Base-by-base conservation (phyloP, 2,113 vertebrate genomes). In the Danionella cerebrum region DNA sequence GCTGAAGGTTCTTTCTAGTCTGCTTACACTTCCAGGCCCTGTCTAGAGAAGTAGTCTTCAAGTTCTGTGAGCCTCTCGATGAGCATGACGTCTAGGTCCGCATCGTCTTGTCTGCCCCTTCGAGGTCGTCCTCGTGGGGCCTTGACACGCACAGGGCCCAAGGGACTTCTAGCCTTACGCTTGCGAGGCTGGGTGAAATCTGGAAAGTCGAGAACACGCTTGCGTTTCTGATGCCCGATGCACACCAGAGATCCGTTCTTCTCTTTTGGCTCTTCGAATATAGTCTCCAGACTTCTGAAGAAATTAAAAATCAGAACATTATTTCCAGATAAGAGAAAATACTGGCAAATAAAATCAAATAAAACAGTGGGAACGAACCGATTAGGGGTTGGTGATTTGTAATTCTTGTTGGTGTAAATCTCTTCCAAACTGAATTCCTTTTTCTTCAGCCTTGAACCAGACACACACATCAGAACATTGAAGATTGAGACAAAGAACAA, bases 381-480 rank as follows among this genome's bases (percentile, higher is more conserved):
- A 84, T 91, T 91, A 54, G 89, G 78, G 62, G 90, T 86, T 62
- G 95, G 95, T 19, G 91, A 90, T 50, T 89, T 93, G 67, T 97
- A 98, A 80, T 98, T 98, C 84, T 98, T 95, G 82, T 98, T 98
- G 64, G 95, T 98, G 75, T 98, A 98, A 76, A 98, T 98, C 86
- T 98, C 96, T 84, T 98, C 96, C 81, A 98, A 87, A 80, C 93
- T 98, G 82, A 97, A 98, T 76, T 95, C 94, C 71, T 95, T 98
- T 83, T 98, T 98, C 84, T 93, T 96, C 77, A 96, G 79, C 79
- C 96, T 98, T n/a, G n/a, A 47, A 55, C 38, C 4, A 13, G 14
- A 35, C 12, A 38, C 6, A 66, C 11, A 13, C 41, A 33, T 33
- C 18, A 70, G 3, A n/a, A 41, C n/a, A 16, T 41, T 41, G n/a